A percentile compares a stretch with the other conserved stretches of the same genome.
phyloP scores from a whole-genome alignment of 2,888 invertebrate species.

The Nebria brevicollis region DNA sequence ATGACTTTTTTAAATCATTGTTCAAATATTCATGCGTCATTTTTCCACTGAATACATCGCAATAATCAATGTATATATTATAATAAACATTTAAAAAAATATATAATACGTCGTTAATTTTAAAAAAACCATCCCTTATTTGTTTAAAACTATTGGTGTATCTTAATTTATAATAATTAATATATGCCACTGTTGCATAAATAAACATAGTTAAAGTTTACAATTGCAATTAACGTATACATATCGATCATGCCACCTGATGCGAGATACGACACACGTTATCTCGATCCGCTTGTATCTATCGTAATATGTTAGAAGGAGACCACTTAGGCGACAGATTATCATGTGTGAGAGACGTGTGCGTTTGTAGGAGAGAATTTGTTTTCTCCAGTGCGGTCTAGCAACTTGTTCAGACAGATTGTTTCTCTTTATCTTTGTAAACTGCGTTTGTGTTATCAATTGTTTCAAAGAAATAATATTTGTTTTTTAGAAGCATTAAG shows the following conservation, averaged over 20 bases:
- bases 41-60: too few relatives aligned
- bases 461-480: not conserved
- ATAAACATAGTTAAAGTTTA: not conserved
- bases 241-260: not conserved
- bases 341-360: not conserved
- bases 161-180: not conserved
- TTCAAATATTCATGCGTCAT: too few relatives aligned
- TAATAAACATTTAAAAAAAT: too few relatives aligned
- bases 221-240: not conserved
- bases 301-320: not conserved
- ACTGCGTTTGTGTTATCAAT: not conserved
- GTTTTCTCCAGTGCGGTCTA: not conserved
- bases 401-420: not conserved
- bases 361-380: conserved; percentile 1
- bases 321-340: not conserved
- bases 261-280: not conserved
- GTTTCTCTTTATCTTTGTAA: not conserved
- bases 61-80: too few relatives aligned
- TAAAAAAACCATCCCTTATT: too few relatives aligned
- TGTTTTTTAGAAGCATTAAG: not conserved
- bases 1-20: too few relatives aligned
- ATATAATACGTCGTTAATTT: too few relatives aligned
- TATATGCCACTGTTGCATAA: not conserved
- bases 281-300: not conserved
- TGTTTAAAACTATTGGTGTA: not conserved